phyloP scores from a whole-genome alignment of 2,888 invertebrate species.

The Mamestra brassicae region DNA sequence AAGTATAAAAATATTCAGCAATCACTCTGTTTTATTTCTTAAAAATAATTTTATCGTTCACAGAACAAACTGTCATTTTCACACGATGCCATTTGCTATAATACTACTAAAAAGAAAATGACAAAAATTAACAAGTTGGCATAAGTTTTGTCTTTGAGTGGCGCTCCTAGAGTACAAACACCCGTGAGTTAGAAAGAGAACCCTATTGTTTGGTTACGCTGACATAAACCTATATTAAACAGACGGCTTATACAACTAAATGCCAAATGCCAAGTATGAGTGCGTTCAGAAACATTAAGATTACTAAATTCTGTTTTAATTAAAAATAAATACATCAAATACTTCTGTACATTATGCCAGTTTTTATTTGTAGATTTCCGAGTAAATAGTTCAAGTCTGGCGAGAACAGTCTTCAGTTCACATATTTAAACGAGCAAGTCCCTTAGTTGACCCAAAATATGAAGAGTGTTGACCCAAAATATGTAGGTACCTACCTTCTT shows the following conservation, averaged over 20 bases:
- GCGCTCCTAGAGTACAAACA: constrained; percentile 41
- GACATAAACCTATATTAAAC: neutral
- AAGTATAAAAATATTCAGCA: constrained; percentile 52
- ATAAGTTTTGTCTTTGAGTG: constrained; percentile 6
- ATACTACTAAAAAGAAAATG: constrained; percentile 47
- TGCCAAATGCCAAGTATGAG: constrained; percentile 63
- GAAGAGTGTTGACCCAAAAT: no score
- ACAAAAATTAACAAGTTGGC: constrained; percentile 39
- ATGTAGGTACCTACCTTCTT: no score
- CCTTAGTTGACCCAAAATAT: no score
- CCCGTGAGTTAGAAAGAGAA: constrained; percentile 54
- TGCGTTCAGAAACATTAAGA: constrained; percentile 57
- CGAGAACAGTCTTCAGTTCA: no score
- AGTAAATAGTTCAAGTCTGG: no score
- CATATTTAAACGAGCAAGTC: no score
- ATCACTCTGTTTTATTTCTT: constrained; percentile 50
- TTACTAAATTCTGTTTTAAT: constrained; percentile 23
- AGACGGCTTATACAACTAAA: constrained; percentile 36
- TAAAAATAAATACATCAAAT: constrained; percentile 1
- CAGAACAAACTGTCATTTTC: constrained; percentile 76
- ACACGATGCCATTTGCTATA: constrained; percentile 80
- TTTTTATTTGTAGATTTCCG: neutral
- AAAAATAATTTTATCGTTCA: constrained; percentile 63
- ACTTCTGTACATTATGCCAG: no score
- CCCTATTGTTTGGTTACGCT: constrained; percentile 35